A percentile compares a stretch with the other conserved stretches of the same genome.
phyloP scores from a whole-genome alignment of 2,113 vertebrate genomes.

The Megaptera novaeangliae region DNA sequence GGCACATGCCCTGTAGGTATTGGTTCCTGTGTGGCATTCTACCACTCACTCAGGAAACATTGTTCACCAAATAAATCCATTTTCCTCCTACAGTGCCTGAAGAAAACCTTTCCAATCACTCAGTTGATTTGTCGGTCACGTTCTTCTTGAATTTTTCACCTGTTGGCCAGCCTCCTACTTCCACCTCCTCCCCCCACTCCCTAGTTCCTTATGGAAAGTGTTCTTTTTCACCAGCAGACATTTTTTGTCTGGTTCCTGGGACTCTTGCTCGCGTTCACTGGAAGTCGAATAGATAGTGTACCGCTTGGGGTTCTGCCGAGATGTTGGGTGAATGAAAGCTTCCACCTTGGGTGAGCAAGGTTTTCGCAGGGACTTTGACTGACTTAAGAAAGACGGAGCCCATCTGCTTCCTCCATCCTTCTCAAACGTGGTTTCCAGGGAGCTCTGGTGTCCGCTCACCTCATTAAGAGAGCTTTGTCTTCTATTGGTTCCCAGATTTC shows the following conservation, averaged over 20 bases:
- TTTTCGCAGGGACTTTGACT: neutral
- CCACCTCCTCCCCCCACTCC: neutral
- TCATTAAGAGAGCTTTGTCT: neutral
- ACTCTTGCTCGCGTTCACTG: neutral
- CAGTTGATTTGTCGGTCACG: neutral
- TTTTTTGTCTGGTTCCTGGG: neutral
- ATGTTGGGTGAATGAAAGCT: neutral
- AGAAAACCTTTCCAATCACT: neutral
- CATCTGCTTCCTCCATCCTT: neutral
- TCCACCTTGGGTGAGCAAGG: neutral
- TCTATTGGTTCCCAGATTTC: neutral
- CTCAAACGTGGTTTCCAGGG: neutral
- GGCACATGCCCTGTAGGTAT: neutral
- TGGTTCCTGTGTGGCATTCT: neutral
- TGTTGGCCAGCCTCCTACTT: neutral
- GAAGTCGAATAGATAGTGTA: neutral
- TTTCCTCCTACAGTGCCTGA: neutral
- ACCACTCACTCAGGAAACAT: neutral
- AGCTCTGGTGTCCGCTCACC: neutral
- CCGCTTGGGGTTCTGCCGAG: neutral
- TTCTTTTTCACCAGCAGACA: neutral
- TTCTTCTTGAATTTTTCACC: neutral
- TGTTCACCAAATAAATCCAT: neutral
- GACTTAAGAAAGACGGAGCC: neutral
- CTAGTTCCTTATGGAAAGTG: neutral